Conservation (phyloP, 2,113 vertebrate species). For the Desmodus rotundus region DNA sequence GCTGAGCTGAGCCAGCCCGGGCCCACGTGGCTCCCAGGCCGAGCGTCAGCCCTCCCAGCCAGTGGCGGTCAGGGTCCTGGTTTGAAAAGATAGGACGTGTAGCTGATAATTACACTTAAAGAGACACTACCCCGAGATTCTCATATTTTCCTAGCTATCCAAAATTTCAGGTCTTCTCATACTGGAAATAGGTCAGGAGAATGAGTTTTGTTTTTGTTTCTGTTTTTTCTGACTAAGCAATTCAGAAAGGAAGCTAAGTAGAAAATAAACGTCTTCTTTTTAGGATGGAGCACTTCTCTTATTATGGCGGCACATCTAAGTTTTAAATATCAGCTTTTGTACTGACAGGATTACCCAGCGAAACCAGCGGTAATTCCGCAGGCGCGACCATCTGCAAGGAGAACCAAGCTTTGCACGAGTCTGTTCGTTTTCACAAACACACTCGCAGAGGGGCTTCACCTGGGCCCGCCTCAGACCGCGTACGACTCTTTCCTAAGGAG, state of each 20-base stretch:
- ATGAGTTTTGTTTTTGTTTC: neutral
- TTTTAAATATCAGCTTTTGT: conserved; percentile 28
- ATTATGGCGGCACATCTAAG: neutral
- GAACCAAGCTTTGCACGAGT: neutral
- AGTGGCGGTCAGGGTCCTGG: neutral
- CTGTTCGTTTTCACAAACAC: neutral
- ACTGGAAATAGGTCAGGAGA: neutral
- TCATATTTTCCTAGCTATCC: neutral
- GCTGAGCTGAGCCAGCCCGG: neutral
- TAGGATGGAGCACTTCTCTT: neutral
- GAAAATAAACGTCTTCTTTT: conserved; percentile 18
- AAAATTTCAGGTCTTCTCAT: neutral
- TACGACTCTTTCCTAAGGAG: neutral
- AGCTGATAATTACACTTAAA: neutral
- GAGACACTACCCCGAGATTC: neutral
- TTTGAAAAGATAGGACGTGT: conserved; percentile 12
- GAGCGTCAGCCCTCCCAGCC: neutral
- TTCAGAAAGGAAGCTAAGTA: neutral
- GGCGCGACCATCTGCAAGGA: neutral
- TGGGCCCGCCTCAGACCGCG: neutral
- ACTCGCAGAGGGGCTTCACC: neutral
- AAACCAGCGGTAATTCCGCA: neutral
- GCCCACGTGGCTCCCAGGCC: conserved; percentile 63
- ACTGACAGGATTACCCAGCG: neutral
- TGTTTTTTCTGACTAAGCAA: neutral